A percentile compares a stretch with the other conserved stretches of the same genome.
These are phyloP conservation scores for Oncorhynchus kisutch DNA, from an alignment of 2,113 vertebrate species.

Conservation along the genomic window DNA sequence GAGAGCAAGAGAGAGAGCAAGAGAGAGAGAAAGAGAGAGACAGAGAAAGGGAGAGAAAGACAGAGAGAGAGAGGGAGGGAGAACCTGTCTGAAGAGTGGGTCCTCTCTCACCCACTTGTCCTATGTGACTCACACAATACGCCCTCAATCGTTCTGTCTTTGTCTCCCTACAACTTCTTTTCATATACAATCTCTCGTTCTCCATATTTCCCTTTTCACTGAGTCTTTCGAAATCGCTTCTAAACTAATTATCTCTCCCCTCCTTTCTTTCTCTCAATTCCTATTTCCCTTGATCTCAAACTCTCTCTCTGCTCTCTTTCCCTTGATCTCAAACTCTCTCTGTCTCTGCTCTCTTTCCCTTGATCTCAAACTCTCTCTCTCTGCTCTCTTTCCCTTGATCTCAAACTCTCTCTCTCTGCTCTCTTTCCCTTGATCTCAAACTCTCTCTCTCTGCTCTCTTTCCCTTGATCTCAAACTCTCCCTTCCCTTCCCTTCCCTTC, in stretches of 20 bases:
- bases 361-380: too few relatives aligned
- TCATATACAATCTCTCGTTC: background rate
- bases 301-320: background rate
- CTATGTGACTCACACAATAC: background rate
- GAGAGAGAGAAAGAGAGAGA: too few relatives aligned
- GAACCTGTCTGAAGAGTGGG: background rate
- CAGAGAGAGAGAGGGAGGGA: background rate
- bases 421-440: too few relatives aligned
- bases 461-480: too few relatives aligned
- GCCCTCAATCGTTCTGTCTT: background rate
- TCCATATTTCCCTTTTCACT: background rate
- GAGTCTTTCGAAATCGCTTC: background rate
- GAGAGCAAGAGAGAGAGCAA: too few relatives aligned
- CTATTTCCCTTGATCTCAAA: background rate
- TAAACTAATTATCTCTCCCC: background rate
- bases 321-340: too few relatives aligned
- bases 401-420: background rate
- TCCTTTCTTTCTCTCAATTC: background rate
- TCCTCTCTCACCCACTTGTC: slow-evolving; percentile 4
- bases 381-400: too few relatives aligned
- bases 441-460: background rate
- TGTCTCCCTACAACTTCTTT: background rate
- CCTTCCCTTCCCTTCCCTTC: too few relatives aligned
- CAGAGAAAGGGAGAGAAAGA: too few relatives aligned
- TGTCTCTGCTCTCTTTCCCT: too few relatives aligned